Conservation (phyloP, 2,113 vertebrate genomes). For the Rafetus swinhoei region DNA sequence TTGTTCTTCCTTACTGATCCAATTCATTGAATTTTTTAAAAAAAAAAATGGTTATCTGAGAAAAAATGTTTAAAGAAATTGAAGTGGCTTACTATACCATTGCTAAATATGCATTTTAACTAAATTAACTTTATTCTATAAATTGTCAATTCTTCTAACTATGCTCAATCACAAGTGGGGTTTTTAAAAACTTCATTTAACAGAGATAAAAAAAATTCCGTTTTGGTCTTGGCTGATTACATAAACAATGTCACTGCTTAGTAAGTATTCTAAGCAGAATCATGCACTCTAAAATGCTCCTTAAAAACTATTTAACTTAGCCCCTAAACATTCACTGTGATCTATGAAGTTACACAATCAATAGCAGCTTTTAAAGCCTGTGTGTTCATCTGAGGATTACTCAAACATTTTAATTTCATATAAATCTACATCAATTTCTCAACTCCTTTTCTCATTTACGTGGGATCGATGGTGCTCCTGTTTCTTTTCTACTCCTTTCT, state of each 20-base stretch:
- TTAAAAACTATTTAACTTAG: neutral
- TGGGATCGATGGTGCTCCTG: neutral
- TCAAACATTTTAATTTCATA: neutral
- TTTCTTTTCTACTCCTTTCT: neutral
- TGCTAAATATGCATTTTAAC: slow-evolving; percentile 33
- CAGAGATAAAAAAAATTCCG: neutral
- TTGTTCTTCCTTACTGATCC: slow-evolving; percentile 87
- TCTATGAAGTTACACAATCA: rapidly evolving
- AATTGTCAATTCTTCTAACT: slow-evolving; percentile 8
- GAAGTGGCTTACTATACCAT: slow-evolving; percentile 41
- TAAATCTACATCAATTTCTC: rapidly evolving
- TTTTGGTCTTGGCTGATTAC: neutral
- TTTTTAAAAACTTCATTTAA: neutral
- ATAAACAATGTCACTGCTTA: neutral
- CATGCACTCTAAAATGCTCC: neutral
- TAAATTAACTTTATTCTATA: slow-evolving; percentile 22
- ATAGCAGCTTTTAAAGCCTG: rapidly evolving
- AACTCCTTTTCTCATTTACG: neutral
- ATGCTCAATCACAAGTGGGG: neutral
- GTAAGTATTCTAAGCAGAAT: neutral
- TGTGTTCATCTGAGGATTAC: neutral
- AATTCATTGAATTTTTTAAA: slow-evolving; percentile 86
- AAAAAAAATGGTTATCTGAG: neutral
- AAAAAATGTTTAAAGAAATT: slow-evolving; percentile 60
- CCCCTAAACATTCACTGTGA: neutral